Percentiles rank a stretch among this genome's conserved stretches.
Evolutionary conservation across 2,797 vertebrate genomes (phyloP).

Genomic region (Lutjanus argentimaculatus): DNA sequence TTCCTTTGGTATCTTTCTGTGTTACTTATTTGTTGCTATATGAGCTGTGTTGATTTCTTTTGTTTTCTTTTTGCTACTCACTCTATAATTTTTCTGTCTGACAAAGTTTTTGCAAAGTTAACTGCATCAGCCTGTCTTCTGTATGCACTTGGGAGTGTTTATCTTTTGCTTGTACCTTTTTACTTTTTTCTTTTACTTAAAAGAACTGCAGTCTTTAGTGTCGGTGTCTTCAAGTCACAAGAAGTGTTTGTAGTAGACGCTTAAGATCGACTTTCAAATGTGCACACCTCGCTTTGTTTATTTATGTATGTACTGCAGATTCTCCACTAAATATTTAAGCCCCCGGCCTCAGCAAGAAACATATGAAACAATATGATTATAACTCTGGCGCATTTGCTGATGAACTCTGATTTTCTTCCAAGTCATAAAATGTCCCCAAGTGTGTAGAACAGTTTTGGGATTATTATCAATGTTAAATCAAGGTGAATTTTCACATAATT

Average conservation of each 20-base stretch:
- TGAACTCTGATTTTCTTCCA: neutral
- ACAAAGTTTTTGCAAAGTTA: neutral
- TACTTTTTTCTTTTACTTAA: neutral
- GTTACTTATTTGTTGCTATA: neutral
- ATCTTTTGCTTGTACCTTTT: neutral
- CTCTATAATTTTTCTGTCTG: neutral
- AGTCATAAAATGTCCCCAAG: slow-evolving; percentile 1
- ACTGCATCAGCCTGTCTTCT: neutral
- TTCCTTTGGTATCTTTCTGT: neutral
- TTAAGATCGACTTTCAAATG: neutral
- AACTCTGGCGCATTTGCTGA: neutral
- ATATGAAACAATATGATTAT: neutral
- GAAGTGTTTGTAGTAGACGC: neutral
- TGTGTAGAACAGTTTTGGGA: neutral
- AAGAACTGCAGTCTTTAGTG: neutral
- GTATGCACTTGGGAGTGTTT: neutral
- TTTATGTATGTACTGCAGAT: neutral
- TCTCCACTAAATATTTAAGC: neutral
- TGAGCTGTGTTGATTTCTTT: neutral
- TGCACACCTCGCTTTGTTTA: neutral
- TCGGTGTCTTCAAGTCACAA: neutral
- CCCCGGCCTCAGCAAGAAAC: neutral
- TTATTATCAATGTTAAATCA: neutral
- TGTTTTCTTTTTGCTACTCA: neutral
- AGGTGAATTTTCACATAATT: neutral